Evolutionary conservation across 1,140 invertebrate species (phyloP), one percentile per base, ranked within the genome.

Genomic region (Drosophila ananassae): DNA sequence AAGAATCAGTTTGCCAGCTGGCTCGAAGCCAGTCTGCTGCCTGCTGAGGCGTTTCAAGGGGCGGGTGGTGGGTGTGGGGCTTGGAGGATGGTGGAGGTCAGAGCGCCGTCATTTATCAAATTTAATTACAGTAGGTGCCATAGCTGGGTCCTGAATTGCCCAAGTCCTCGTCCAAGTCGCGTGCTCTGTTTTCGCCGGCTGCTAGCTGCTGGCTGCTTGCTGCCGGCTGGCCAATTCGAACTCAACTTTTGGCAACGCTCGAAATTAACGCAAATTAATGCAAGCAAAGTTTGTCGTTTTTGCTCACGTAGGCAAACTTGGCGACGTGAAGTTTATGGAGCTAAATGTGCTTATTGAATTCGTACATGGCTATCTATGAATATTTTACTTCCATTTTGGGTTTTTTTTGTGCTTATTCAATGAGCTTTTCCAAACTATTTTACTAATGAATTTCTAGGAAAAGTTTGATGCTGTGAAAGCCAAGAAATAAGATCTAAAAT

Each of bases 251-350:
- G 21, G 51, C 17, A 39, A 34, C 34, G 68, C 32, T 68, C 34
- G 52, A 76, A 76, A 76, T 76, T 76, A 76, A 76, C 73, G 73
- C 73, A 76, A 76, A 76, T 76, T 76, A 76, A 76, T 76, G 73
- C 73, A 68, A 61, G 73, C 34, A 61, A 76, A 76, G 52, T 61
- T 76, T 39, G 17, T 30, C 44, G 28, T 76, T 76, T 76, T 76
- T 41, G 73, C 73, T 32, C 73, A 76, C 73, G 73, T 76, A 76
- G 63, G 53, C 73, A 55, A 76, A 68, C 51, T 76, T 55, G 73
- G 39, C 41, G 44, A 75, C 73, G 61, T 73, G 13, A 52, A 50
- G 72, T 58, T 50, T 74, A 28, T 67, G 63, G 34, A 17, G 28
- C 44, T 57, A 47, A 74, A 63, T 74, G 46, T 57, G 56, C 51